Evolutionary conservation across 2,797 vertebrate species (phyloP).

Genomic region (Siniperca scherzeri): DNA sequence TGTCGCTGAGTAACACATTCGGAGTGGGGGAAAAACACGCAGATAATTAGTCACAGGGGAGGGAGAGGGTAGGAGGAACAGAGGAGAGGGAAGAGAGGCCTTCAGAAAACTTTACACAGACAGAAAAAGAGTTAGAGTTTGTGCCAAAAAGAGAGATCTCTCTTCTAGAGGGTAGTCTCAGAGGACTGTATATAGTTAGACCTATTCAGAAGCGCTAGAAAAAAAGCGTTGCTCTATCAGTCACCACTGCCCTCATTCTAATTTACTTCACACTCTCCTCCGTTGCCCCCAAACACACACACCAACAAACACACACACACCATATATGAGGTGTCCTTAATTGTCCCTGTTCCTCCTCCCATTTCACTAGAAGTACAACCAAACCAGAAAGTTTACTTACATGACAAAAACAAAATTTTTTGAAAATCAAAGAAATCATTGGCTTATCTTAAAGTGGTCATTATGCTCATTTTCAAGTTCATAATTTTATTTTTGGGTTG

Average conservation of each 20-base stretch:
- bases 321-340: constrained; percentile 6
- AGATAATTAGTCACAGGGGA: constrained; percentile 81
- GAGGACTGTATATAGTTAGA: constrained; percentile 33
- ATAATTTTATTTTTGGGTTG: too few relatives aligned
- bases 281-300: not conserved
- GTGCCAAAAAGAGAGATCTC: constrained; percentile 27
- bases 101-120: constrained; percentile 54
- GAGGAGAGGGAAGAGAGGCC: constrained; percentile 37
- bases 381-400: not conserved
- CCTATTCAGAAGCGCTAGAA: constrained; percentile 33
- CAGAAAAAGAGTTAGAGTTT: constrained; percentile 38
- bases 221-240: constrained; percentile 41
- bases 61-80: constrained; percentile 39
- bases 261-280: constrained; percentile 28
- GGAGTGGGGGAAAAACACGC: constrained; percentile 49
- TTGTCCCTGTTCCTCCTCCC: not conserved
- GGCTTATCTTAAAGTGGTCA: too few relatives aligned
- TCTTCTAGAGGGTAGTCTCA: constrained; percentile 28
- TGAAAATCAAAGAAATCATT: not conserved
- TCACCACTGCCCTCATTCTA: constrained; percentile 41
- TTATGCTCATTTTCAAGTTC: too few relatives aligned
- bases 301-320: not conserved
- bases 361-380: not conserved
- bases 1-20: constrained; percentile 71
- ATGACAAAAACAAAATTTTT: not conserved